Evolutionary conservation across 2,113 vertebrate species (phyloP).

Genomic region (Hucho hucho): DNA sequence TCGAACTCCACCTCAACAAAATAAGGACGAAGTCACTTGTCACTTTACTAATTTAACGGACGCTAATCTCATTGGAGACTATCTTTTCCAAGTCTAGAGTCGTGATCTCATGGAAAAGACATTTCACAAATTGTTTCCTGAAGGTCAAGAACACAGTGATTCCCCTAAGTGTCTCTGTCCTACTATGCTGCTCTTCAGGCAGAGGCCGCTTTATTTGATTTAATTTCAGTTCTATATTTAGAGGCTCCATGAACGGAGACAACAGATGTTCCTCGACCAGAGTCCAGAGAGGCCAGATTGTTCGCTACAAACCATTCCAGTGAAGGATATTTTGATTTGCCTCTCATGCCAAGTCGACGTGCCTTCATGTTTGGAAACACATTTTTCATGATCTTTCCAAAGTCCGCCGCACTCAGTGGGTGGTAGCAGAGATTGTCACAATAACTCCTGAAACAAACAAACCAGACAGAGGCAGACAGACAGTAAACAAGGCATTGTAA

Average conservation of each 20-base stretch:
- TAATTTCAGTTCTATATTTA: conserved; percentile 80
- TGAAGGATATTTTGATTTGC: conserved; percentile 99
- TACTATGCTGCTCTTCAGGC: conserved; percentile 47
- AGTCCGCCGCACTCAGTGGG: conserved; percentile 96
- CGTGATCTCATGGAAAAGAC: conserved; percentile 28
- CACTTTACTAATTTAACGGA: conserved; percentile 1
- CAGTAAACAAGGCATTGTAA: not conserved
- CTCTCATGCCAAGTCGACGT: conserved; percentile 96
- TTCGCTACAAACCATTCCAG: conserved; percentile 60
- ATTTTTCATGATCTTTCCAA: conserved; percentile 99
- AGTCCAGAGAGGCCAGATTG: conserved; percentile 51
- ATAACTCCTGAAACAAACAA: conserved; percentile 82
- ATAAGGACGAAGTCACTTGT: conserved; percentile 12
- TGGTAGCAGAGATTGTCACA: conserved; percentile 99
- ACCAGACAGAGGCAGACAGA: not conserved
- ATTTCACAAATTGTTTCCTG: conserved; percentile 29
- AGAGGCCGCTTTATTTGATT: conserved; percentile 65
- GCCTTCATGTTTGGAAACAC: conserved; percentile 99
- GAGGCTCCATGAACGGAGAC: conserved; percentile 71
- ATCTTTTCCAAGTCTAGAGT: not conserved
- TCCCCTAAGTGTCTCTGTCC: conserved; percentile 50
- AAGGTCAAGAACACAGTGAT: conserved; percentile 59
- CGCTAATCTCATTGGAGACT: conserved; percentile 13
- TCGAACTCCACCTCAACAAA: not conserved
- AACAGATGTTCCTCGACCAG: conserved; percentile 74